Evolutionary conservation across 2,797 vertebrate genomes (phyloP), one percentile per base, ranked within the genome.

Genomic region (Acanthurus tractus): DNA sequence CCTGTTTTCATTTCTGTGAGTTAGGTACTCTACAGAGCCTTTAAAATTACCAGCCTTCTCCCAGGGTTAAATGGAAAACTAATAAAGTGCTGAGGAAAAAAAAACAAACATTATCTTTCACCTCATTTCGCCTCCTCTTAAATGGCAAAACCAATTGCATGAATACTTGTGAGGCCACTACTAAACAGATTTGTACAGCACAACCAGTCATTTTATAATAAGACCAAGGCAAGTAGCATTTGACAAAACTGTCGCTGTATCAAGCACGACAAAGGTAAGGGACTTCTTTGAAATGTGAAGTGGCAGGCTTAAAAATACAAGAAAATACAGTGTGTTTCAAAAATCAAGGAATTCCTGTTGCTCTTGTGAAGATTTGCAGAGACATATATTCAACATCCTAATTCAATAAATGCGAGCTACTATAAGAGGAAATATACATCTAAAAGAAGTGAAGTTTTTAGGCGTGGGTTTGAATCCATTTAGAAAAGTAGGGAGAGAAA

Each of bases 21-120:
- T 40, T 71, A 36, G 69, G 29, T 66, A 52, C 25, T 61, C 63
- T 61, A 73, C 22, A 18, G 52, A 54, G 45, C 44, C 6, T 46
- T 73, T 76, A 75, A 69, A 61, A 77, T 74, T 18, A 49, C 38
- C 65, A 59, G 29, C 13, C 22, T 38, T 4, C 58, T 77, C 15
- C 55, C 3, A 1, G 58, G 42, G 40, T 55, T 76, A 13, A 72
- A 65, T 65, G 23, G 46, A 59, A 78, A 81, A 79, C 38, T 72
- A 75, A 85, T 81, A 77, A 84, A 74, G 56, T 72, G 50, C 44
- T 23, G 36, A 46, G 25, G 56, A 23, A 61, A 81, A 50, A 61
- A 50, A 22, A 61, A 46, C 44, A 73, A 70, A 52, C 66, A 74
- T 61, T 79, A 76, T 52, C 63, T 67, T 64, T 75, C 29, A 34